phyloP scores from a whole-genome alignment of 2,888 invertebrate genomes.

The Acleris cristana region DNA sequence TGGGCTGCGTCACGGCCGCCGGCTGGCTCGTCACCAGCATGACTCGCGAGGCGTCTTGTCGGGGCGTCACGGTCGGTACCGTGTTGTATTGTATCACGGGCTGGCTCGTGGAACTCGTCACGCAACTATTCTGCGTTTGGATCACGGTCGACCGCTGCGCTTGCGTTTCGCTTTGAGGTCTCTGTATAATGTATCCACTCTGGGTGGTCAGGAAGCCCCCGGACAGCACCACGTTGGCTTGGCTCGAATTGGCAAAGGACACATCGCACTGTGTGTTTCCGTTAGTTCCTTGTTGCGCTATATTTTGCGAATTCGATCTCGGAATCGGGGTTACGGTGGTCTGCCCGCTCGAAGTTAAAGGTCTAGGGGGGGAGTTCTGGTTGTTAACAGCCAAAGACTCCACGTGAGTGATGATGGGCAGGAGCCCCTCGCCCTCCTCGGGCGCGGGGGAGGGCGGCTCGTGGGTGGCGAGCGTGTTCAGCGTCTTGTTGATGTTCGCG shows the following conservation, averaged over 20 bases:
- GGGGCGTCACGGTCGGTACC: too few species aligned
- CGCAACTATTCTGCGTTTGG: too few species aligned
- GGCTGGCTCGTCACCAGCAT: neutral
- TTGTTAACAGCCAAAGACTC: neutral
- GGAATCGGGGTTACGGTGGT: too few species aligned
- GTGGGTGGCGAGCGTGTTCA: neutral
- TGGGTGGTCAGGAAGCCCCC: neutral
- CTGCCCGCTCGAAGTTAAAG: too few species aligned
- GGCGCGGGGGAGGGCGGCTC: neutral
- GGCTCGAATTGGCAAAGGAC: too few species aligned
- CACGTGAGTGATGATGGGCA: neutral
- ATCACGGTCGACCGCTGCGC: neutral
- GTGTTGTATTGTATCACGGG: too few species aligned
- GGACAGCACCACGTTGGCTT: neutral
- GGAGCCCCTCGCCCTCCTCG: neutral
- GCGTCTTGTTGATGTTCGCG: constrained; percentile 21
- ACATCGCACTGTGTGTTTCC: too few species aligned
- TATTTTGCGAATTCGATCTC: too few species aligned
- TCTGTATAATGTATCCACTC: neutral
- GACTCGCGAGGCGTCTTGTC: neutral
- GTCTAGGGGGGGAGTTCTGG: too few species aligned
- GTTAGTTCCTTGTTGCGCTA: too few species aligned
- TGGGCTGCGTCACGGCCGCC: neutral
- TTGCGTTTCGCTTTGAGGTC: neutral
- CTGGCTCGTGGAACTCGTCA: too few species aligned